phyloP scores from a whole-genome alignment of 2,888 invertebrate species.

The Cheilosia soror region DNA sequence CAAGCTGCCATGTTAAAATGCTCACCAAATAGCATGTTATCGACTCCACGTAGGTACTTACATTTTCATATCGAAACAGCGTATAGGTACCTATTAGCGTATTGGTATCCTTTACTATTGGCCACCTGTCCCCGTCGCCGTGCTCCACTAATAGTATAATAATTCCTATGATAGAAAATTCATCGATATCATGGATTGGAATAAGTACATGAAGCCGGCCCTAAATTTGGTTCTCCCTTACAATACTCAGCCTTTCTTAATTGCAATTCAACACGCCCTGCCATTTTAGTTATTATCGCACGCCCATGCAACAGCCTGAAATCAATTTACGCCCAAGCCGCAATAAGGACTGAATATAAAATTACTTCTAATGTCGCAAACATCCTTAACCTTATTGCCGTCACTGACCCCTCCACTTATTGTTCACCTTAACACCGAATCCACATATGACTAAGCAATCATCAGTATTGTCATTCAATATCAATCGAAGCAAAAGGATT shows the following conservation, averaged over 20 bases:
- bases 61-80: too few species aligned
- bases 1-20: too few species aligned
- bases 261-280: not conserved
- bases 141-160: too few species aligned
- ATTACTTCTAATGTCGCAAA: conserved; percentile 23
- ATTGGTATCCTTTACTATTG: too few species aligned
- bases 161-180: too few species aligned
- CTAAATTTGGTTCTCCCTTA: too few species aligned
- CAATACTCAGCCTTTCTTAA: not conserved
- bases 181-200: too few species aligned
- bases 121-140: too few species aligned
- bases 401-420: conserved; percentile 15
- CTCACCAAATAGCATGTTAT: too few species aligned
- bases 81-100: too few species aligned
- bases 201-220: too few species aligned
- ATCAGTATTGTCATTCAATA: conserved; percentile 59
- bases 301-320: conserved; percentile 36
- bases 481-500: conserved; percentile 80
- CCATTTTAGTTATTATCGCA: conserved; percentile 5
- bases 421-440: conserved; percentile 16
- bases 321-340: conserved; percentile 23
- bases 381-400: conserved; percentile 12
- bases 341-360: conserved; percentile 21
- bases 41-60: too few species aligned
- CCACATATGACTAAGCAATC: conserved; percentile 14